phyloP scores from a whole-genome alignment of 1,140 invertebrate genomes.

The Sinella curviseta region DNA sequence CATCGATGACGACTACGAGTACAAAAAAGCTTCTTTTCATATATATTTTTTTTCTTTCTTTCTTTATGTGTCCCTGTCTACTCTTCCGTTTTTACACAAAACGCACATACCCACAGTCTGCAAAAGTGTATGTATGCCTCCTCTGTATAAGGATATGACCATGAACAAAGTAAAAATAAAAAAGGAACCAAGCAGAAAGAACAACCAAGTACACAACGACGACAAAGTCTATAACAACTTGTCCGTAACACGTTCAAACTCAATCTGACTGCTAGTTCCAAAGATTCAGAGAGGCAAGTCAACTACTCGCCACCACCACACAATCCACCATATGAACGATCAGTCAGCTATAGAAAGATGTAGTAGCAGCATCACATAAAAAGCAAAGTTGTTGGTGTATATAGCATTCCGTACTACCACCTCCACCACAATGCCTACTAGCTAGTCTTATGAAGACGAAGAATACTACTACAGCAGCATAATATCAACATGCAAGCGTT shows the following conservation, averaged over 20 bases:
- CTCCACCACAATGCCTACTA: too few species aligned
- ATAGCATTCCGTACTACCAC: too few species aligned
- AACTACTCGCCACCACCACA: background rate
- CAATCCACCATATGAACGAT: background rate
- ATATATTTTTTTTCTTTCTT: background rate
- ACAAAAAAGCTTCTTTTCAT: background rate
- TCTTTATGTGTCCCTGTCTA: background rate
- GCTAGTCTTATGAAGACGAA: too few species aligned
- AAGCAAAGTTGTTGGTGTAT: too few species aligned
- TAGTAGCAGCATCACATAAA: too few species aligned
- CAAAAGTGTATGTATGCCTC: background rate
- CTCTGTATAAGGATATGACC: slow-evolving; percentile 5
- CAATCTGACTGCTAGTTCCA: slow-evolving; percentile 18
- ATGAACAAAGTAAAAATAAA: slow-evolving; percentile 11
- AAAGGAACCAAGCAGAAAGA: background rate
- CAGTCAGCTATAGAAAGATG: too few species aligned
- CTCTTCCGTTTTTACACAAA: too few species aligned
- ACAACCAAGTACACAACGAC: background rate
- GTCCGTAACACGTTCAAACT: slow-evolving; percentile 18
- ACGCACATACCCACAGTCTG: background rate
- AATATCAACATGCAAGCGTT: too few species aligned
- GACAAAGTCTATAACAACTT: background rate
- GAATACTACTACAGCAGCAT: too few species aligned
- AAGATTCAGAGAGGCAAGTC: slow-evolving; percentile 11
- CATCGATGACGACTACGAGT: slow-evolving; percentile 4